phyloP scores from a whole-genome alignment of 1,140 invertebrate genomes.

The Elysia chlorotica region DNA sequence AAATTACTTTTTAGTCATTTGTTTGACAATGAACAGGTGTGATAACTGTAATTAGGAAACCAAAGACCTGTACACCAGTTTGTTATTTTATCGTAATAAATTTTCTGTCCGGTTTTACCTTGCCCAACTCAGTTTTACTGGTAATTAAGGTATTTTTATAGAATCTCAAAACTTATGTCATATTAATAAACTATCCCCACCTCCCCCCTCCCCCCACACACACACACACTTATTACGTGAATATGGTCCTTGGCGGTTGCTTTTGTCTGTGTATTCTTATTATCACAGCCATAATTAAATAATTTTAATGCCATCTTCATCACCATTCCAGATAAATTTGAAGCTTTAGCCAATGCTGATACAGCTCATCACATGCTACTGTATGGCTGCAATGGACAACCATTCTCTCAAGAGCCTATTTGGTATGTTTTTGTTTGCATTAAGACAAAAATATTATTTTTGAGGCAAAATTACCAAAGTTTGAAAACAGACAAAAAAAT shows the following conservation, averaged over 20 bases:
- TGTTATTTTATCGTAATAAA: too few species aligned
- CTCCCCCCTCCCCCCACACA: neutral
- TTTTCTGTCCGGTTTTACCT: too few species aligned
- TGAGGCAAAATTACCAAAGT: neutral
- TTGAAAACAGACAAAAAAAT: neutral
- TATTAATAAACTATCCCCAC: neutral
- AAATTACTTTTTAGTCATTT: too few species aligned
- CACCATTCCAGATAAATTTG: slow-evolving; percentile 69
- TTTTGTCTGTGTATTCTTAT: too few species aligned
- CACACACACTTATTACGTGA: neutral
- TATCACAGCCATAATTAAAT: neutral
- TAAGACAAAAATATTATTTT: neutral
- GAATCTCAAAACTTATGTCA: neutral
- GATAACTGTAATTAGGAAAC: too few species aligned
- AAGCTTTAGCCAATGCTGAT: slow-evolving; percentile 90
- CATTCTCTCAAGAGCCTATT: neutral
- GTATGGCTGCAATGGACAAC: slow-evolving; percentile 79
- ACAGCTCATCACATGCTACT: slow-evolving; percentile 94
- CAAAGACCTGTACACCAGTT: too few species aligned
- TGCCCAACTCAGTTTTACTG: too few species aligned
- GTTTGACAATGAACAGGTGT: too few species aligned
- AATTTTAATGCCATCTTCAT: too few species aligned
- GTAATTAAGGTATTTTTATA: neutral
- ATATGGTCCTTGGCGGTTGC: neutral
- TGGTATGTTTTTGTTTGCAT: neutral